Base-by-base conservation (phyloP, 1,140 invertebrate genomes). In the Conus betulinus region DNA sequence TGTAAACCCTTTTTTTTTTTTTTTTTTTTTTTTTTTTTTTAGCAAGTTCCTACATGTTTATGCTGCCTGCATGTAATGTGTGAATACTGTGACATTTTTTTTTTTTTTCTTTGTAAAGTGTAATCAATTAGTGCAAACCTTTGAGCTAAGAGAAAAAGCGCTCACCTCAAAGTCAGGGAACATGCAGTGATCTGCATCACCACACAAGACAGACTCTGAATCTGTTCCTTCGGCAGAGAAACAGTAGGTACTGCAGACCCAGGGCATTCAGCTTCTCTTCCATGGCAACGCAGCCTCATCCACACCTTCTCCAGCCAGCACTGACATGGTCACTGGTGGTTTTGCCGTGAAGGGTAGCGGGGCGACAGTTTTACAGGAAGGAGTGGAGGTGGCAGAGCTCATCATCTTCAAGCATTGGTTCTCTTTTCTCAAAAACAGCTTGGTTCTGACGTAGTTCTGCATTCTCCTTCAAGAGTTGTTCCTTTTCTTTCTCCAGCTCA, bases 161-260 rank as follows among this genome's bases (percentile, higher is more conserved):
- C 86, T 89, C 88, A 94, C 94, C 93, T 93, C 90, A 94, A 89
- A 63, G 91, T 94, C 90, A 94, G 79, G 63, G 92, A 87, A 85
- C 90, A 92, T 11, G 88, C 85, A 83, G 90, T 87, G 89, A 89
- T 93, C 60, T 92, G 92, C 84, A 90, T 92, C 90, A 92, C 91
- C 90, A 84, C 91, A 71, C 86, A 92, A 92, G 92, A 92, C 89
- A 93, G 91, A 90, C 91, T 90, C 90, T 90, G 92, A 89, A 92
- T 90, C 91, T 94, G 93, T 90, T 94, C 94, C 94, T 94, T 92
- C 94, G 89, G 94, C 94, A 92, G 94, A 95, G 94, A 93, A 93
- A 91, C 93, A 92, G 89, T 88, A 91, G 94, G 93, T 95, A 87
- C 94, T 93, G 94, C 94, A 88, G 94, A 95, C 93, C 94, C 91